Conservation (phyloP, 2,888 invertebrate species). For the Ctena decussata region DNA sequence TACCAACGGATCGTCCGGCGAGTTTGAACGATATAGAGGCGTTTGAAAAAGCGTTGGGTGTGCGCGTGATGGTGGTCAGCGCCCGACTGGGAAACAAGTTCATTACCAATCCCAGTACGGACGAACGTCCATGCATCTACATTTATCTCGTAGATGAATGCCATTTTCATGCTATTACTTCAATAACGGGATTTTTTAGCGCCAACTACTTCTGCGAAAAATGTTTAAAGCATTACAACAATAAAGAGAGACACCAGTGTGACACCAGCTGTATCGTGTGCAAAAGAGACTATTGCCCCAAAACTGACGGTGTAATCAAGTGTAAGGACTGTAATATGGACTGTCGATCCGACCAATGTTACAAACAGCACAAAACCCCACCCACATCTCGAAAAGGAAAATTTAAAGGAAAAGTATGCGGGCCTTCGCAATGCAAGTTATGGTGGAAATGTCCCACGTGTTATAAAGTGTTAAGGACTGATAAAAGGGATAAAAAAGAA, state of each 20-base stretch:
- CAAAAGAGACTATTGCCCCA: constrained; percentile 14
- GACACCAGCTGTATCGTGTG: constrained; percentile 31
- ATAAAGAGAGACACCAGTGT: too few relatives aligned
- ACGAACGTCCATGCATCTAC: too few relatives aligned
- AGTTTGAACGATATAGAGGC: constrained; percentile 23
- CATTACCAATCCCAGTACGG: constrained; percentile 38
- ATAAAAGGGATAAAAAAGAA: constrained; percentile 17
- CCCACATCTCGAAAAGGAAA: too few relatives aligned
- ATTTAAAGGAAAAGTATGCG: constrained; percentile 20
- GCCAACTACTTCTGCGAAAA: constrained; percentile 23
- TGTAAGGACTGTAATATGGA: constrained; percentile 38
- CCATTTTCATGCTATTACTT: too few relatives aligned
- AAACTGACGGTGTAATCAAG: constrained; percentile 14
- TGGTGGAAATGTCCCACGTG: constrained; percentile 42
- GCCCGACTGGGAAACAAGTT: constrained; percentile 52
- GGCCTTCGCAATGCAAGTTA: constrained; percentile 23
- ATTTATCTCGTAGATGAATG: too few relatives aligned
- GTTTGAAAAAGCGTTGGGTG: constrained; percentile 30
- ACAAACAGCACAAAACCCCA: background rate
- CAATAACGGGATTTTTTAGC: constrained; percentile 42
- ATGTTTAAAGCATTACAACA: too few relatives aligned
- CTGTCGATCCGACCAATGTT: constrained; percentile 25
- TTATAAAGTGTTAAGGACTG: constrained; percentile 23
- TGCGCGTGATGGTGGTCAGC: constrained; percentile 55
- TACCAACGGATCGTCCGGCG: constrained; percentile 18